These are phyloP conservation scores for Dusona sp. DNA, from an alignment of 2,888 invertebrate genomes.

Conservation along the genomic window DNA sequence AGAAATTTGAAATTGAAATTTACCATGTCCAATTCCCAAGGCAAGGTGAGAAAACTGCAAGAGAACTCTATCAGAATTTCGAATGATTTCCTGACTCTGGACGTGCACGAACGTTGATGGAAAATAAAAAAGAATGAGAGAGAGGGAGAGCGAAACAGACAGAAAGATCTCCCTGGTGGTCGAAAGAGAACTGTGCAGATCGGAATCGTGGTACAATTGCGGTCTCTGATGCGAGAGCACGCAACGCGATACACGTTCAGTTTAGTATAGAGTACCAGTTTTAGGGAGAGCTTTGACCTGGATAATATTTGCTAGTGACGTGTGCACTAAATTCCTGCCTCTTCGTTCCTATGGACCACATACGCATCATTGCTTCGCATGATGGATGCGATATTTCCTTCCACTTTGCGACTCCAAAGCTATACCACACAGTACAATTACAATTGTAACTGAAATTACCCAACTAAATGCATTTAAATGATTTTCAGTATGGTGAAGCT, in stretches of 20 bases:
- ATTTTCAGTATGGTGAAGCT: background rate
- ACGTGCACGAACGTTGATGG: background rate
- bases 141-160: conserved; percentile 18
- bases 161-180: conserved; percentile 63
- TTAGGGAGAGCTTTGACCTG: conserved; percentile 51
- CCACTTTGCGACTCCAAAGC: background rate
- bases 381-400: background rate
- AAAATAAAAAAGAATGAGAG: background rate
- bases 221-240: conserved; percentile 56
- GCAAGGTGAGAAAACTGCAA: conserved; percentile 53
- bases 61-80: background rate
- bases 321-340: background rate
- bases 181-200: conserved; percentile 32
- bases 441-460: background rate
- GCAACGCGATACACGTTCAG: conserved; percentile 2
- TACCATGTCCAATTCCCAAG: conserved; percentile 51
- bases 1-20: conserved; percentile 71
- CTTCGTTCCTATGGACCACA: conserved; percentile 8
- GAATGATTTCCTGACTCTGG: background rate
- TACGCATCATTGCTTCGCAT: background rate
- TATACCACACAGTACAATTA: background rate
- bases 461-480: background rate
- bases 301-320: conserved; percentile 55
- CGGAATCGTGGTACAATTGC: conserved; percentile 64
- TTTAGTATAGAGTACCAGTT: conserved; percentile 17